A percentile compares a stretch with the other conserved stretches of the same genome.
Evolutionary conservation across 2,113 vertebrate genomes (phyloP).

Genomic region (Elgaria multicarinata): DNA sequence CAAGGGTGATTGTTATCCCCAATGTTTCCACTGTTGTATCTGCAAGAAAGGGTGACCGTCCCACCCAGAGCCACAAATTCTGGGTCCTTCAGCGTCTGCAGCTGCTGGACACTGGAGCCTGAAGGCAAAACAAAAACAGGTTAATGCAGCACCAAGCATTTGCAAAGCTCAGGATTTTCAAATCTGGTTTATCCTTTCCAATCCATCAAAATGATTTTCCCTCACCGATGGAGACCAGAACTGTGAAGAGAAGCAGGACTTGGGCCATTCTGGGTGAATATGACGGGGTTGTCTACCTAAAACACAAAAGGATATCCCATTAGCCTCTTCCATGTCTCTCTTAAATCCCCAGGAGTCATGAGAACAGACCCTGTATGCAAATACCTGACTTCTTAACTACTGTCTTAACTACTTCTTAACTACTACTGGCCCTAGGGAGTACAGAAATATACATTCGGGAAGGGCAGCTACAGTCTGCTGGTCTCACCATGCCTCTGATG

Average conservation of each 20-base stretch:
- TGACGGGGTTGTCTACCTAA: neutral
- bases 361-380: too few species aligned
- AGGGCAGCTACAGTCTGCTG: too few species aligned
- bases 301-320: neutral
- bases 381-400: too few species aligned
- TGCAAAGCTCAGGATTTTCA: neutral
- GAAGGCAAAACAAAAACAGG: neutral
- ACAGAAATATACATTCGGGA: too few species aligned
- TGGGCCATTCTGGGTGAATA: neutral
- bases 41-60: constrained; percentile 21
- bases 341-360: too few species aligned
- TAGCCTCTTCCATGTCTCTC: too few species aligned
- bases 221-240: neutral
- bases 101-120: constrained; percentile 24
- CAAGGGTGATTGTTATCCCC: neutral
- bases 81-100: constrained; percentile 3
- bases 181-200: too few species aligned
- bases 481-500: too few species aligned
- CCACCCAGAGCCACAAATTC: constrained; percentile 8
- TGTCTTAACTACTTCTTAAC: too few species aligned
- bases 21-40: neutral
- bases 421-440: too few species aligned
- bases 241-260: neutral
- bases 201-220: neutral
- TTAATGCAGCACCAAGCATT: neutral